phyloP scores from a whole-genome alignment of 2,888 invertebrate genomes.

The Lissonota sp. region DNA sequence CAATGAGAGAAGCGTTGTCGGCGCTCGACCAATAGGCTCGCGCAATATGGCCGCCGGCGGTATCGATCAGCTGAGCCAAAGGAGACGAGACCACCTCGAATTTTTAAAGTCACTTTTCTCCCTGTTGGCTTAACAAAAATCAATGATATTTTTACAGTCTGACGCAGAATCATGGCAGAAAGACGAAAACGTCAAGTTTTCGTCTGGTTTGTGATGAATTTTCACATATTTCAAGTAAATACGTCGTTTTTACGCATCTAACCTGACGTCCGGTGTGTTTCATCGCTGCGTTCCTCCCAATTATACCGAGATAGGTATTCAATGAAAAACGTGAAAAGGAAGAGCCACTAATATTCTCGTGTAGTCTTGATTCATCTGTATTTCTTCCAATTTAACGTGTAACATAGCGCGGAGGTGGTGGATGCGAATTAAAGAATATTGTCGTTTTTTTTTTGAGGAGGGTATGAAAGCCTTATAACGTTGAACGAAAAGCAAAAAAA shows the following conservation, averaged over 20 bases:
- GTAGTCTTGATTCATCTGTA: slow-evolving; percentile 37
- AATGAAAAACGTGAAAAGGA: neutral
- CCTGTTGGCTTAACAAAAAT: neutral
- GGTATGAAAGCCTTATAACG: slow-evolving; percentile 54
- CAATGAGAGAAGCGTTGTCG: too few relatives aligned
- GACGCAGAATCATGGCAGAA: slow-evolving; percentile 8
- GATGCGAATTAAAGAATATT: slow-evolving; percentile 12
- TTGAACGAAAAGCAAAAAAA: slow-evolving; percentile 56
- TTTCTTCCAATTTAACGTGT: slow-evolving; percentile 56
- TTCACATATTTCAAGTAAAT: neutral
- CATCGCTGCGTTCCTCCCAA: slow-evolving; percentile 37
- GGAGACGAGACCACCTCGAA: neutral
- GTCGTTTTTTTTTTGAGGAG: slow-evolving; percentile 35
- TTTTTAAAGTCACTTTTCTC: slow-evolving; percentile 20
- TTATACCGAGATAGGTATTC: slow-evolving; percentile 41
- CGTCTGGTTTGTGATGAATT: neutral
- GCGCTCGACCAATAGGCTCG: too few relatives aligned
- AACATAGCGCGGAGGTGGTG: slow-evolving; percentile 27
- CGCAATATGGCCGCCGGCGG: neutral
- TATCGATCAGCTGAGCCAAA: neutral
- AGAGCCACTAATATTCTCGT: slow-evolving; percentile 6
- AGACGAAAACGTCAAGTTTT: neutral
- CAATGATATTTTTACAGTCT: neutral
- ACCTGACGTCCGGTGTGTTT: slow-evolving; percentile 51
- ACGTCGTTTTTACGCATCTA: neutral